A percentile compares a stretch with the other conserved stretches of the same genome.
Evolutionary conservation across 2,888 invertebrate species (phyloP).

Genomic region (Hipparchia sbordonii): DNA sequence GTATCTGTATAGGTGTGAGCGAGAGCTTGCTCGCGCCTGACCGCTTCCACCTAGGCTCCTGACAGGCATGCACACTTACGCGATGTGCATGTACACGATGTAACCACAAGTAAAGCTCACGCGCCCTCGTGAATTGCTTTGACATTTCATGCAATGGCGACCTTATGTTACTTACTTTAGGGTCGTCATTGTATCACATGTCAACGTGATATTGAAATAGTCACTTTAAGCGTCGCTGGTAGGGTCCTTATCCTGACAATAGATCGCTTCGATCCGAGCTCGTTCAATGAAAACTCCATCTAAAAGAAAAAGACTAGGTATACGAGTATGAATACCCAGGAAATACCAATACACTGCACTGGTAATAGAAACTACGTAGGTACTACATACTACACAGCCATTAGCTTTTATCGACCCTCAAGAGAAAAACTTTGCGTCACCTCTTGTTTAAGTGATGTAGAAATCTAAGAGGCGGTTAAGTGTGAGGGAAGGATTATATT

Average conservation of each 20-base stretch:
- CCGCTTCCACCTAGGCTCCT: too few species aligned
- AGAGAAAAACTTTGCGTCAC: slow-evolving; percentile 18
- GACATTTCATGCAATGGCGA: too few species aligned
- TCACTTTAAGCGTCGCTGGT: too few species aligned
- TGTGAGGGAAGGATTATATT: background rate
- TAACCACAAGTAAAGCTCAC: too few species aligned
- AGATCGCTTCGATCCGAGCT: background rate
- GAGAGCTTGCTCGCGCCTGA: too few species aligned
- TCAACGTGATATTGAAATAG: too few species aligned
- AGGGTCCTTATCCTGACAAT: background rate
- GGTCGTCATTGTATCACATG: too few species aligned
- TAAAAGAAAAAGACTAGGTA: background rate
- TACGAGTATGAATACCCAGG: background rate
- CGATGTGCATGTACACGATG: too few species aligned
- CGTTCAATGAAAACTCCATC: background rate
- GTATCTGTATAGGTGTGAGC: too few species aligned
- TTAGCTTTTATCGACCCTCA: slow-evolving; percentile 21
- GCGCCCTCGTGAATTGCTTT: too few species aligned
- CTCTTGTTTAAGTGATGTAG: slow-evolving; percentile 3
- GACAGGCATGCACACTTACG: too few species aligned
- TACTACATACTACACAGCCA: slow-evolving; percentile 11
- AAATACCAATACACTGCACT: slow-evolving; percentile 1
- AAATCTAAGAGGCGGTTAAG: background rate
- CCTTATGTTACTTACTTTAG: too few species aligned
- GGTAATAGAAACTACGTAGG: slow-evolving; percentile 20